Evolutionary conservation across 2,113 vertebrate species (phyloP).

Genomic region (Scomber japonicus): DNA sequence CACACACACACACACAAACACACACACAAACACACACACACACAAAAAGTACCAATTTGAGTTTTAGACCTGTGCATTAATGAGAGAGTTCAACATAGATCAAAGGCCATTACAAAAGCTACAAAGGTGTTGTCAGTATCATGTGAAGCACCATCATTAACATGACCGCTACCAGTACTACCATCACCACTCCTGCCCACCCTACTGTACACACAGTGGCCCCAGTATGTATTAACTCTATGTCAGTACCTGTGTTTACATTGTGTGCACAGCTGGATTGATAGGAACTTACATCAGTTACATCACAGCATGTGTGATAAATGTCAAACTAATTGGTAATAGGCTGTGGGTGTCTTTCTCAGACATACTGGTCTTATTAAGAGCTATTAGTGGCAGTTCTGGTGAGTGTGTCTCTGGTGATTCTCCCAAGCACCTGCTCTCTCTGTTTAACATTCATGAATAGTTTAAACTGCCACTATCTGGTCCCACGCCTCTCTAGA

Average conservation of each 20-base stretch:
- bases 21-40: too few species aligned
- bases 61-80: too few species aligned
- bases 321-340: conserved; percentile 34
- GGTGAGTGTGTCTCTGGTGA: conserved; percentile 55
- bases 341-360: conserved; percentile 25
- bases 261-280: conserved; percentile 37
- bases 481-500: conserved; percentile 34
- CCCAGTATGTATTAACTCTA: background rate
- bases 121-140: too few species aligned
- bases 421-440: conserved; percentile 74
- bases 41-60: too few species aligned
- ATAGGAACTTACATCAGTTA: conserved; percentile 16
- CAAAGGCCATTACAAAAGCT: too few species aligned
- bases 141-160: background rate
- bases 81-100: too few species aligned
- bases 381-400: conserved; percentile 60
- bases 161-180: background rate
- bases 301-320: conserved; percentile 28
- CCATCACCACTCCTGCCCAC: background rate
- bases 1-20: too few species aligned
- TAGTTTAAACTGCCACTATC: conserved; percentile 71
- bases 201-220: background rate
- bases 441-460: conserved; percentile 82
- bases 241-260: conserved; percentile 12
- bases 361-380: conserved; percentile 58